Evolutionary conservation across 2,888 invertebrate species (phyloP).

Genomic region (Drosophila percnosoma): DNA sequence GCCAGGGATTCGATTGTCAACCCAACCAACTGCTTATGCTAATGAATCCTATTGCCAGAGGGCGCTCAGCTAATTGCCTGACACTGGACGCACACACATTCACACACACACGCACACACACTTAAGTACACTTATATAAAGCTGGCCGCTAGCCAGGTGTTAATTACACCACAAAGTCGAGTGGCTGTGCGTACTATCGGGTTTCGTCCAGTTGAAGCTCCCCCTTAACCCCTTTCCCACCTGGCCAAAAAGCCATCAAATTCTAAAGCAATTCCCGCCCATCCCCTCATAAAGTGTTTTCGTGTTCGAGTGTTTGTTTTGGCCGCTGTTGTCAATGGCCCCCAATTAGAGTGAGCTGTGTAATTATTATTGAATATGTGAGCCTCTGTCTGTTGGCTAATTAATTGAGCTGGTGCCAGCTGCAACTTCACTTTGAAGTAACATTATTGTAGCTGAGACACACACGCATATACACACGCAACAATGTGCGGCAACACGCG

Average conservation of each 20-base stretch:
- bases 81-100: conserved; percentile 8
- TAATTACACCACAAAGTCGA: conserved; percentile 68
- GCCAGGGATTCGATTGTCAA: conserved; percentile 40
- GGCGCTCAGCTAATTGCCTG: conserved; percentile 38
- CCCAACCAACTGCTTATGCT: conserved; percentile 26
- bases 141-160: conserved; percentile 55
- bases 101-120: conserved; percentile 10
- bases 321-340: conserved; percentile 52
- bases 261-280: conserved; percentile 21
- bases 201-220: conserved; percentile 21
- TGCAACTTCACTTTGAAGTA: conserved; percentile 29
- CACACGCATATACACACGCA: conserved; percentile 1
- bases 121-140: conserved; percentile 6
- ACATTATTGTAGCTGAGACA: conserved; percentile 25
- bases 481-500: conserved; percentile 46
- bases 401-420: conserved; percentile 60
- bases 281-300: conserved; percentile 46
- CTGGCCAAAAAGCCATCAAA: not conserved
- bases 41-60: conserved; percentile 37
- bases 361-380: conserved; percentile 78
- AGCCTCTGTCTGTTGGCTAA: conserved; percentile 56
- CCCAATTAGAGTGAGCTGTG: conserved; percentile 53
- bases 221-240: not conserved
- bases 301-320: conserved; percentile 55
- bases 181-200: conserved; percentile 36